phyloP scores from a whole-genome alignment of 2,888 invertebrate genomes.

The Phyllotreta cruciferae region DNA sequence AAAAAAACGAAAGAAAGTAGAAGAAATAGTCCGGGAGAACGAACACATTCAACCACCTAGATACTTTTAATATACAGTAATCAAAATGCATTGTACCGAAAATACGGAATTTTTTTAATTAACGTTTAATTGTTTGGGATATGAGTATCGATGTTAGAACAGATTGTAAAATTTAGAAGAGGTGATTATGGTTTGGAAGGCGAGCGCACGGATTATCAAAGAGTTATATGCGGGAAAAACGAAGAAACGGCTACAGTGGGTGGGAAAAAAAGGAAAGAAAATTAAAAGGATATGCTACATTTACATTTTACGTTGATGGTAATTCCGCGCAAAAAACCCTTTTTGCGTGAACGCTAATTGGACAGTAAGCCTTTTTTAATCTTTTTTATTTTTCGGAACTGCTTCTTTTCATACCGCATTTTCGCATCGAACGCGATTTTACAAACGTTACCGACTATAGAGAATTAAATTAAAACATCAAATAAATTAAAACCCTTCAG shows the following conservation, averaged over 20 bases:
- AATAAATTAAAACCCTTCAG: too few species aligned
- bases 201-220: constrained; percentile 6
- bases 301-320: constrained; percentile 37
- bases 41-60: neutral
- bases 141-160: too few species aligned
- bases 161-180: too few species aligned
- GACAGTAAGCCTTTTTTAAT: constrained; percentile 35
- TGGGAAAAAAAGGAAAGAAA: constrained; percentile 34
- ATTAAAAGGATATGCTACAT: constrained; percentile 40
- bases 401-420: constrained; percentile 2
- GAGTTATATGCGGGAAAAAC: constrained; percentile 26
- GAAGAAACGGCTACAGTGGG: constrained; percentile 19
- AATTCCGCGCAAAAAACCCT: constrained; percentile 36
- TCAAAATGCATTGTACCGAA: too few species aligned
- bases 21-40: constrained; percentile 2
- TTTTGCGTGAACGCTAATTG: constrained; percentile 37
- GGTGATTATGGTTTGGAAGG: neutral
- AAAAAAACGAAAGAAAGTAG: neutral
- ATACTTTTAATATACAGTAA: neutral
- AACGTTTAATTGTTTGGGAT: too few species aligned
- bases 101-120: too few species aligned
- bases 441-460: neutral
- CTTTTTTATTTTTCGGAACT: neutral
- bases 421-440: neutral
- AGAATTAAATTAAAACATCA: neutral